A percentile compares a stretch with the other conserved stretches of the same genome.
Conservation (phyloP, 2,888 invertebrate species). For the Junonia oenone region DNA sequence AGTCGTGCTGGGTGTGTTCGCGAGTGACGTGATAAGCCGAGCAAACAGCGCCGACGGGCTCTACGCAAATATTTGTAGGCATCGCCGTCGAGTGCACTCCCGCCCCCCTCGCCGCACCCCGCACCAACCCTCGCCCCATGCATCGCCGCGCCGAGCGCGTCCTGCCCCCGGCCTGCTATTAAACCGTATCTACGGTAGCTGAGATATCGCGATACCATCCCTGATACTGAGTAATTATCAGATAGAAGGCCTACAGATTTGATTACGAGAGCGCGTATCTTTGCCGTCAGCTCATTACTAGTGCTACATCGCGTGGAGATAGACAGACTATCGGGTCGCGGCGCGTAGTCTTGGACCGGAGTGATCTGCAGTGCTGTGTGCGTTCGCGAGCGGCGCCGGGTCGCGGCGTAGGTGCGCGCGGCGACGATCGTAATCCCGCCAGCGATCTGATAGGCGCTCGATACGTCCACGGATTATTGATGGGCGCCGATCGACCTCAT, state of each 20-base stretch:
- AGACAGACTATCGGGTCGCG: constrained; percentile 25
- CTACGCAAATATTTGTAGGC: constrained; percentile 60
- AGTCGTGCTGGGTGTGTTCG: constrained; percentile 46
- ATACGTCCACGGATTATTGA: constrained; percentile 61
- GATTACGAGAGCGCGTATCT: constrained; percentile 65
- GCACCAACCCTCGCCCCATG: constrained; percentile 16
- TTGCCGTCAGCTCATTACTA: constrained; percentile 46
- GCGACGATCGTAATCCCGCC: constrained; percentile 12
- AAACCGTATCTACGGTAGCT: constrained; percentile 47
- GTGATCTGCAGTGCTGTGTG: background rate
- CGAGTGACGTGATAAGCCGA: constrained; percentile 54
- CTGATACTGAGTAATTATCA: constrained; percentile 70
- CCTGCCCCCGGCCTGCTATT: constrained; percentile 22
- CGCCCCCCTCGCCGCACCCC: constrained; percentile 27
- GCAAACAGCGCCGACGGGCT: constrained; percentile 53
- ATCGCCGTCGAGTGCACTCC: constrained; percentile 38
- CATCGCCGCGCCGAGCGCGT: constrained; percentile 4
- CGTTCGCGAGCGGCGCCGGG: background rate
- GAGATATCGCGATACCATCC: constrained; percentile 65
- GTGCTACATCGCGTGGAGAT: constrained; percentile 37
- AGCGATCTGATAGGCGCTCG: constrained; percentile 39
- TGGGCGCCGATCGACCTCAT: constrained; percentile 65
- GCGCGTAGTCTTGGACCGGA: background rate
- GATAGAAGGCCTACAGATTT: constrained; percentile 68
- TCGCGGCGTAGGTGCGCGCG: background rate